Evolutionary conservation across 2,888 invertebrate genomes (phyloP), one percentile per base, ranked within the genome.

Genomic region (Nymphalis urticae): DNA sequence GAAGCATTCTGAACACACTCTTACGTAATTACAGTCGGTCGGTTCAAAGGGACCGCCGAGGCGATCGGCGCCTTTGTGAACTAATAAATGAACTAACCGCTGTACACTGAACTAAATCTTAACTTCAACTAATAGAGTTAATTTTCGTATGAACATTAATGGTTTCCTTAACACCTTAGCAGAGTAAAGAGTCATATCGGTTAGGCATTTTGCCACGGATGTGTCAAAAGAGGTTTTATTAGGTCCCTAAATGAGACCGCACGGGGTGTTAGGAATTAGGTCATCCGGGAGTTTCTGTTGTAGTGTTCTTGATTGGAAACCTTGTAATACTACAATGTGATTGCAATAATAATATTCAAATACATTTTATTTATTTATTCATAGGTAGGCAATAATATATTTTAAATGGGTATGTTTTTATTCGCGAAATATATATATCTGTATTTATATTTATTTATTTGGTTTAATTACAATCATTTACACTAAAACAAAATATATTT

Each of bases 161-260:
- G 76, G 77, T 82, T 86, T 88, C 86, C 92, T 90, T 91, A 92
- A 92, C 92, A 90, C 92, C 89, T 92, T 90, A 88, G 82, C 80
- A 82, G 84, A 85, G 85, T 86, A 89, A 86, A 86, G 87, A 88
- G 87, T 88, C 87, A 85, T 91, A 92, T 91, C 90, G 86, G 92
- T 90, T 89, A 90, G 88, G 90, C 91, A 88, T 93, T 92, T 92
- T 93, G 93, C 92, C 93, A 92, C 88, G 92, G 92, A 90, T 90
- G 88, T 90, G 93, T 93, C 93, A 93, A 93, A 93, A 91, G 89
- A 86, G 89, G 86, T 90, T 91, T 93, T 92, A 93, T 92, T 87
- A 86, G 86, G 80, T 79, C 81, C 82, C 87, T 90, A 92, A 92
- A 92, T 89, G 90, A 85, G 89, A 90, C 89, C 90, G 81, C 90